Conservation (phyloP, 2,888 invertebrate species). For the Pristionchus arcanus region DNA sequence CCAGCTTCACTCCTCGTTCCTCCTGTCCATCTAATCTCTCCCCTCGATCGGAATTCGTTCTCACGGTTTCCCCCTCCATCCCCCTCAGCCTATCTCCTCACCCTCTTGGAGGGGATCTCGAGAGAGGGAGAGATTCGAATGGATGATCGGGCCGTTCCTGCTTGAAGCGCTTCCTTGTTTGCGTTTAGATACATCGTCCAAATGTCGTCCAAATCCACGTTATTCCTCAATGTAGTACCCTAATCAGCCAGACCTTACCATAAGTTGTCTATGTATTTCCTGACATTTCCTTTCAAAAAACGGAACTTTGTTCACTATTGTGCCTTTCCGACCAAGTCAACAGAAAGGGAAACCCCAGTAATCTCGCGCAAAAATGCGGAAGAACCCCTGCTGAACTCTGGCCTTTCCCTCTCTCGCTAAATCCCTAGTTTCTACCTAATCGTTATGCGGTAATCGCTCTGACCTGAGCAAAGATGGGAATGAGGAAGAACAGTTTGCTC, state of each 20-base stretch:
- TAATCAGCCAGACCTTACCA: too few species aligned
- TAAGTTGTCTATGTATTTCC: too few species aligned
- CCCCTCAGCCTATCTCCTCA: constrained; percentile 3
- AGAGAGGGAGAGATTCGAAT: neutral
- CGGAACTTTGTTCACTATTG: too few species aligned
- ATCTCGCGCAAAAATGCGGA: neutral
- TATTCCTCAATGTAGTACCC: too few species aligned
- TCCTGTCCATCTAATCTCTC: neutral
- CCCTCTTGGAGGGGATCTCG: neutral
- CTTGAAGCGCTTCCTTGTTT: neutral
- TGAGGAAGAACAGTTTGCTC: neutral
- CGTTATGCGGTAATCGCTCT: constrained; percentile 15
- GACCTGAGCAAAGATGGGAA: neutral
- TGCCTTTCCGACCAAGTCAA: neutral
- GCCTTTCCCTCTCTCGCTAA: neutral
- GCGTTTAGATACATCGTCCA: too few species aligned
- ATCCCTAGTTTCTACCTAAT: neutral
- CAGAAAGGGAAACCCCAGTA: neutral
- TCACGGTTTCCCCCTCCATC: constrained; percentile 28
- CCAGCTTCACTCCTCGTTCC: neutral
- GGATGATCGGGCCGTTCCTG: neutral
- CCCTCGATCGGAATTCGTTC: constrained; percentile 20
- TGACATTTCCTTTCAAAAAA: too few species aligned
- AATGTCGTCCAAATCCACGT: too few species aligned
- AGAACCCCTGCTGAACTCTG: neutral